Conservation (phyloP, 2,888 invertebrate genomes). For the Drosophila nr. medialis region DNA sequence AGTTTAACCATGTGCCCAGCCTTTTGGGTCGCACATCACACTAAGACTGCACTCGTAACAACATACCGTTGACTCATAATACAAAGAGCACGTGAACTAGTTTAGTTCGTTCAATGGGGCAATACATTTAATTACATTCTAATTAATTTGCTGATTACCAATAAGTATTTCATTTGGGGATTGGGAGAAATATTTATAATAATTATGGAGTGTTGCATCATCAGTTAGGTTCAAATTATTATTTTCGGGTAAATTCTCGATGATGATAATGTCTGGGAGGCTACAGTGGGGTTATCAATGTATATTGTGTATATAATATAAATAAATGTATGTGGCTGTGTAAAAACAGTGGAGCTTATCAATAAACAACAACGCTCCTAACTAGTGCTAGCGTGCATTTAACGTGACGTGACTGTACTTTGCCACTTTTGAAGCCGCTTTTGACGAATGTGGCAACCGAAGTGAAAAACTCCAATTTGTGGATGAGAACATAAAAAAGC, state of each 20-base stretch:
- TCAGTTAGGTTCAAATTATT: constrained; percentile 3
- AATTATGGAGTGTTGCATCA: constrained; percentile 6
- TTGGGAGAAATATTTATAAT: not conserved
- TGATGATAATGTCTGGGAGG: constrained; percentile 34
- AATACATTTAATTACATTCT: not conserved
- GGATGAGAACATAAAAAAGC: constrained; percentile 22
- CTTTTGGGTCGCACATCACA: not conserved
- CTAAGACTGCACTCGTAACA: constrained; percentile 9
- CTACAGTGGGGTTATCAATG: constrained; percentile 49
- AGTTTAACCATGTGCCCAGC: not conserved
- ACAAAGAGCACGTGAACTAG: constrained; percentile 14
- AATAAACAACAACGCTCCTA: constrained; percentile 32
- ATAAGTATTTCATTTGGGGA: not conserved
- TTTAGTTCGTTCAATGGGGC: not conserved
- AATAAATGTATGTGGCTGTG: constrained; percentile 6
- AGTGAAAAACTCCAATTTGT: constrained; percentile 21
- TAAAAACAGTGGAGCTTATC: constrained; percentile 47
- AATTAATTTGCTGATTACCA: not conserved
- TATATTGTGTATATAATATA: constrained; percentile 22
- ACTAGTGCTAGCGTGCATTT: constrained; percentile 35
- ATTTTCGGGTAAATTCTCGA: constrained; percentile 38
- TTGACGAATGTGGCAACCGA: constrained; percentile 20
- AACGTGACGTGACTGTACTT: constrained; percentile 49
- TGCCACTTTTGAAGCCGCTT: constrained; percentile 5
- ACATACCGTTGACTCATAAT: constrained; percentile 27